Base-by-base conservation (phyloP, 1,140 invertebrate species). In the Sminthurinus signatus region DNA sequence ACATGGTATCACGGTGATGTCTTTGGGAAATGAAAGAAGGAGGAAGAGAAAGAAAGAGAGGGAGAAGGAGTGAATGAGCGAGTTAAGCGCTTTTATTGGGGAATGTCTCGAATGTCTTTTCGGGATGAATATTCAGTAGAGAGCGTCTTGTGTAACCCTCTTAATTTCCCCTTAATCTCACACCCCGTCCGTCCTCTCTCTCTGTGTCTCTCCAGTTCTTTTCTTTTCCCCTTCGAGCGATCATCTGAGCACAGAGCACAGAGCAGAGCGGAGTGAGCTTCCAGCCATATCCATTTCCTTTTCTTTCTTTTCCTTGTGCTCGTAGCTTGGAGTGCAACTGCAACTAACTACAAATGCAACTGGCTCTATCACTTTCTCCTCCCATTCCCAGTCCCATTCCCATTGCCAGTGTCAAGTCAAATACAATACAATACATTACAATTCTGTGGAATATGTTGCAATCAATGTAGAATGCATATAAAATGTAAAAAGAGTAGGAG, bases 71-170 rank as follows among this genome's bases (percentile, higher is more conserved):
- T n/a, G 44, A 21, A 46, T n/a, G 44, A 46, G n/a, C 44, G 44
- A 4, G 4, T 17, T 5, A 46, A 8, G n/a, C n/a, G n/a, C 5
- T 46, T 46, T 5, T 46, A 46, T 15, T 36, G 32, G 32, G n/a
- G 44, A 46, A 46, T 17, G 19, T 21, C n/a, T 46, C 5, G 44
- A 46, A 21, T n/a, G n/a, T n/a, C n/a, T n/a, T n/a, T n/a, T n/a
- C n/a, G n/a, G n/a, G 44, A 52, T 52, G 50, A 52, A 52, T 52
- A 52, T 52, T 52, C 50, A 52, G 32, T 15, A 25, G n/a, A n/a
- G n/a, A 14, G 50, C 12, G 10, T 52, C 50, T 29, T 52, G 15
- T 29, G 50, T 19, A 10, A 29, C 27, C 50, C 50, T 52, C 50
- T 52, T 52, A 52, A 52, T 52, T 52, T 52, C 28, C 25, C 28